Percentiles rank a stretch among this genome's conserved stretches.
Evolutionary conservation across 1,140 invertebrate species (phyloP).

Genomic region (Hyles vespertilio): DNA sequence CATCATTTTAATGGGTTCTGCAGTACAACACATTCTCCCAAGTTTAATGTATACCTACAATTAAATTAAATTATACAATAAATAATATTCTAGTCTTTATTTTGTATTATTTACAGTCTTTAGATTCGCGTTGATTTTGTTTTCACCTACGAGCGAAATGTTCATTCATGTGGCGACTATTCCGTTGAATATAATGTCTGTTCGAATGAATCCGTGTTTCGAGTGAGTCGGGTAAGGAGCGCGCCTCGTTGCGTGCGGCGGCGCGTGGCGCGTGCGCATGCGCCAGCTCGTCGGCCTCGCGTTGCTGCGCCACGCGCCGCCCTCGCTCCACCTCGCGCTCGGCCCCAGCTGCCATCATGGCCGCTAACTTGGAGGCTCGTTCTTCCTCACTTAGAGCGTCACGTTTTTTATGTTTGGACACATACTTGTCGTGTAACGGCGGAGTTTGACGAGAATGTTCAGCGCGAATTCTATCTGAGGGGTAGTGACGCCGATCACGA

Average conservation of each 20-base stretch:
- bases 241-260: slow-evolving; percentile 28
- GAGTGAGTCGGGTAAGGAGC: slow-evolving; percentile 51
- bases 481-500: neutral
- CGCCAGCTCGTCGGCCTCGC: slow-evolving; percentile 36
- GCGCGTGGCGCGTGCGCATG: slow-evolving; percentile 13
- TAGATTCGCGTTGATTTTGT: neutral
- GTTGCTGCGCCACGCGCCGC: slow-evolving; percentile 44
- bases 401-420: slow-evolving; percentile 7
- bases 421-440: slow-evolving; percentile 13
- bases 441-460: neutral
- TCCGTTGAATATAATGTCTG: slow-evolving; percentile 61
- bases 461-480: neutral
- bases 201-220: slow-evolving; percentile 60
- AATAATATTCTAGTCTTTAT: slow-evolving; percentile 7
- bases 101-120: slow-evolving; percentile 3
- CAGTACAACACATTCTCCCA: slow-evolving; percentile 4
- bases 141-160: slow-evolving; percentile 45
- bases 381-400: slow-evolving; percentile 78
- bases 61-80: neutral
- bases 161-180: slow-evolving; percentile 56
- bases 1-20: neutral
- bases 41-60: slow-evolving; percentile 3
- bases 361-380: slow-evolving; percentile 81
- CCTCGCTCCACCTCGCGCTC: slow-evolving; percentile 50
- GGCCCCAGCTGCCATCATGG: slow-evolving; percentile 83